Evolutionary conservation across 2,113 vertebrate species (phyloP), one percentile per base, ranked within the genome.

Genomic region (Perccottus glenii): DNA sequence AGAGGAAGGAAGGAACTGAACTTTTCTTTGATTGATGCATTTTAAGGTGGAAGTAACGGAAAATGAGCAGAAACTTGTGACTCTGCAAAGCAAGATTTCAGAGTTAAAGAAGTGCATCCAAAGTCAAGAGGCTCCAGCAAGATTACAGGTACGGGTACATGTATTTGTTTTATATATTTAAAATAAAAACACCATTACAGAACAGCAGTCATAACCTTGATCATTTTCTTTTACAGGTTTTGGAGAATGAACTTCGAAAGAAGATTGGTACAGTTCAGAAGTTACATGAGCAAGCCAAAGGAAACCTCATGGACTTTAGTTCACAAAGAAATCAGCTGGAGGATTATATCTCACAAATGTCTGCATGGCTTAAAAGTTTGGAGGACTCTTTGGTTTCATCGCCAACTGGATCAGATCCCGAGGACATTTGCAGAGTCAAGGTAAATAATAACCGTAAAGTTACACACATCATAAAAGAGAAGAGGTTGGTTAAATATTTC

Each of bases 371-470:
- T 27, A 88, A 69, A 38, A 91, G 91, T 44, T 87, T 91, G 60
- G 95, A 99, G 68, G 93, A 94, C 5, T 94, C 93, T 0, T 40
- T 98, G 52, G 65, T 90, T 65, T 91, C 75, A 43, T 95, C 91
- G 56, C 85, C 91, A 40, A 81, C 72, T 47, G 92, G 85, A 11
- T 83, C 89, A 12, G 90, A 94, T 35, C 93, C 94, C 11, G 93
- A 96, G 77, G 90, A 93, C 74, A 76, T 99, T 83, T 95, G 85
- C 77, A 96, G 93, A 94, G 92, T 96, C 6, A 99, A 98, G 94
- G 98, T 98, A 4, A 9, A 0, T 32, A 27, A 7, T 38, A 10
- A 36, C 44, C 0, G 49, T 43, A 6, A 0, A 45, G 9, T 11
- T 11, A 11, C 44, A 46, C 1, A 46, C 10, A 4, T 46, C 42